Conservation (phyloP, 2,113 vertebrate species). For the Heterocephalus glaber region DNA sequence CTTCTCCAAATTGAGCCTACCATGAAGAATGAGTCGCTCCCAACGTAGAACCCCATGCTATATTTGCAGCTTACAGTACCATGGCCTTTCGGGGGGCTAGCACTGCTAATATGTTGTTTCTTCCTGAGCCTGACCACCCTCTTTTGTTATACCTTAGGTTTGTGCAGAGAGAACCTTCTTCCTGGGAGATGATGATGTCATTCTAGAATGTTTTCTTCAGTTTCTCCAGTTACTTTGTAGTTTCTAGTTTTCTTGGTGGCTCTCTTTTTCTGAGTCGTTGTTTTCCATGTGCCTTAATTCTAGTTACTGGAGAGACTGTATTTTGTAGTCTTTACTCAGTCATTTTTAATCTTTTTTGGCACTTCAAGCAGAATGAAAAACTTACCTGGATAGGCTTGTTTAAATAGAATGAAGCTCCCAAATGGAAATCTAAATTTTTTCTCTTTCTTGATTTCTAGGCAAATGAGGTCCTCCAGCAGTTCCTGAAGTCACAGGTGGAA, state of each 20-base stretch:
- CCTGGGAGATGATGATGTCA: neutral
- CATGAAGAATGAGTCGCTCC: too few species aligned
- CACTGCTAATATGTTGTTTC: neutral
- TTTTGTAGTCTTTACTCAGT: neutral
- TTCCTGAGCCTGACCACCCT: neutral
- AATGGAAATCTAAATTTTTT: neutral
- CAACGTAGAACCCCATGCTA: too few species aligned
- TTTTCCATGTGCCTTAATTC: neutral
- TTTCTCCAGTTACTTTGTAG: neutral
- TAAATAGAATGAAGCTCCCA: neutral
- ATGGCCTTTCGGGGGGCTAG: too few species aligned
- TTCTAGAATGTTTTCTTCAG: neutral
- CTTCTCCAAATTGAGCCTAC: too few species aligned
- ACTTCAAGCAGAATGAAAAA: neutral
- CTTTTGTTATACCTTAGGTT: neutral
- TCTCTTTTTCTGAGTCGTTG: neutral
- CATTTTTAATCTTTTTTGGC: neutral
- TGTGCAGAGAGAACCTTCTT: neutral
- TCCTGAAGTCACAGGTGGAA: neutral
- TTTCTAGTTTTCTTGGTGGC: neutral
- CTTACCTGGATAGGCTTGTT: neutral
- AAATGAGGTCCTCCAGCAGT: slow-evolving; percentile 46
- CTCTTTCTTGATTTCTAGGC: slow-evolving; percentile 37
- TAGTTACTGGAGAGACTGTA: neutral
- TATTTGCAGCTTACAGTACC: neutral